Conservation (phyloP, 2,113 vertebrate species). For the Irena cyanogastra region DNA sequence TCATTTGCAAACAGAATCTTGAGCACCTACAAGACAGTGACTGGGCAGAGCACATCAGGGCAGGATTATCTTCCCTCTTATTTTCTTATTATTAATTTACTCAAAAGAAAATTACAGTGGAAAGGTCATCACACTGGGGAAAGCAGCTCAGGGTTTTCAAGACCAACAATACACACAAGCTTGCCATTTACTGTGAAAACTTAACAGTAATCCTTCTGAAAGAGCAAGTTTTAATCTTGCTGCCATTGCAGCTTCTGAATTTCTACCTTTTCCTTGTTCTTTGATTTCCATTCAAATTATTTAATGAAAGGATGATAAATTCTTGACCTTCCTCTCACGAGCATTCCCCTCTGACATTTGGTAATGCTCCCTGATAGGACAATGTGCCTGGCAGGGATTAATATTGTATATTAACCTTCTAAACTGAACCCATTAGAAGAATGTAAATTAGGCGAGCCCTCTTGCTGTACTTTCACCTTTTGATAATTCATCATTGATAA, state of each 20-base stretch:
- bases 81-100: slow-evolving; percentile 19
- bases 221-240: slow-evolving; percentile 62
- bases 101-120: slow-evolving; percentile 46
- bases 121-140: slow-evolving; percentile 53
- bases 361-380: background rate
- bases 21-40: background rate
- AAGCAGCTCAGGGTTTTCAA: slow-evolving; percentile 59
- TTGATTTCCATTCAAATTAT: slow-evolving; percentile 77
- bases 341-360: slow-evolving; percentile 60
- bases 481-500: background rate
- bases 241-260: slow-evolving; percentile 60
- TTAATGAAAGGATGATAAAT: slow-evolving; percentile 78
- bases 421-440: background rate
- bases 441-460: background rate
- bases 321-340: slow-evolving; percentile 66
- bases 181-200: slow-evolving; percentile 74
- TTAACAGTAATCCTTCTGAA: slow-evolving; percentile 67
- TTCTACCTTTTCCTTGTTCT: slow-evolving; percentile 65
- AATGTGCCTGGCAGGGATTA: background rate
- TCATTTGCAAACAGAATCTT: background rate
- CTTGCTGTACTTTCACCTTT: background rate
- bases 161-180: slow-evolving; percentile 59
- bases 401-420: slow-evolving; percentile 8
- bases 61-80: background rate
- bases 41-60: background rate